phyloP scores from a whole-genome alignment of 2,113 vertebrate genomes.

The Tapirus terrestris region DNA sequence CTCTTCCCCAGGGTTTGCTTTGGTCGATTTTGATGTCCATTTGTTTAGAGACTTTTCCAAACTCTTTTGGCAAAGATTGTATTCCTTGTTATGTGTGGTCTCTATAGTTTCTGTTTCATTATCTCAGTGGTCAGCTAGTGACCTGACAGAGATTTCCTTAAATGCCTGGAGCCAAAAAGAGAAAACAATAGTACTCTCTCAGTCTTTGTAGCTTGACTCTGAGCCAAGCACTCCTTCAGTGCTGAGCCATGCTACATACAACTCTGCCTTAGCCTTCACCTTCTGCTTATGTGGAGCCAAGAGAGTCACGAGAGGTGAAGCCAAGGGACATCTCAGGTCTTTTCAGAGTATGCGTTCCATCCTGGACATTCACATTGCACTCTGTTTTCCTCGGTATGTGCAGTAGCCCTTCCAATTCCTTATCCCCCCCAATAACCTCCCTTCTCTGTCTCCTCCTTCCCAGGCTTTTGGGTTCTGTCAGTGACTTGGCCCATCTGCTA shows the following conservation, averaged over 20 bases:
- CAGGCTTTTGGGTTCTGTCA: neutral
- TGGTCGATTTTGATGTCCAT: neutral
- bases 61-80: neutral
- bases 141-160: neutral
- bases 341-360: neutral
- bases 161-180: neutral
- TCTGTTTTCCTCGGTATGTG: neutral
- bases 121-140: neutral
- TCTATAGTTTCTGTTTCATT: neutral
- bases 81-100: neutral
- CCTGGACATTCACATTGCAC: neutral
- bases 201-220: neutral
- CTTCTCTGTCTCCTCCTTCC: neutral
- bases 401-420: neutral
- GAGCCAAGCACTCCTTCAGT: neutral
- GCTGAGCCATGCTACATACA: neutral
- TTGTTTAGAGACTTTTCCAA: neutral
- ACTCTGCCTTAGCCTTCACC: neutral
- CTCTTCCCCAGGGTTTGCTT: neutral
- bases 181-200: neutral
- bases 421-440: neutral
- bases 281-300: neutral
- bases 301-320: neutral
- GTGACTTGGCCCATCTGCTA: neutral
- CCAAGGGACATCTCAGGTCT: neutral